phyloP scores from a whole-genome alignment of 2,113 vertebrate species.

The Procavia capensis region DNA sequence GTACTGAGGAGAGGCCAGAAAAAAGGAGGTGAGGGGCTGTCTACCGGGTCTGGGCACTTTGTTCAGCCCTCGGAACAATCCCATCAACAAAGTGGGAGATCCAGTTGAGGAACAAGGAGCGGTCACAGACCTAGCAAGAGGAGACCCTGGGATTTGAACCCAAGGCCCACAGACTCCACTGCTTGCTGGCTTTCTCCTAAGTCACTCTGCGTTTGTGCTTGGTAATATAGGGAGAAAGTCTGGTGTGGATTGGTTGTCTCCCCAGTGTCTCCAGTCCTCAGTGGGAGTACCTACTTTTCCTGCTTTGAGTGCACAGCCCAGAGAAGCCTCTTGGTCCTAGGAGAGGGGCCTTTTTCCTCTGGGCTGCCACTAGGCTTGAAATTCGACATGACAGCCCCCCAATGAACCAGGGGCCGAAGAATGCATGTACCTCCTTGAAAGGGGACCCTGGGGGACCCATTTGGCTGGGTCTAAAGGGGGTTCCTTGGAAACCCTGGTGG shows the following conservation, averaged over 20 bases:
- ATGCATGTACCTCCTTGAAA: rapidly evolving
- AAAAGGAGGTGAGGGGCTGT: not conserved
- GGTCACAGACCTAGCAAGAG: not conserved
- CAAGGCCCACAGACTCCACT: rapidly evolving
- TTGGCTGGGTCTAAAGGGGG: not conserved
- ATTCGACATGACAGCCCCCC: rapidly evolving
- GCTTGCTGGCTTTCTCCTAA: not conserved
- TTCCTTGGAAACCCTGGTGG: no score
- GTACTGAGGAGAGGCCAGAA: not conserved
- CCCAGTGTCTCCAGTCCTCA: not conserved
- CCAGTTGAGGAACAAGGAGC: no score
- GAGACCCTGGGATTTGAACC: not conserved
- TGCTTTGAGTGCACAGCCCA: not conserved
- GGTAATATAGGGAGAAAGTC: not conserved
- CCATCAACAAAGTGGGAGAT: not conserved
- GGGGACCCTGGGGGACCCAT: not conserved
- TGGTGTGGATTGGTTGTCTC: not conserved
- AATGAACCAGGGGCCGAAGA: rapidly evolving
- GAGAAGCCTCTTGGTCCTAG: not conserved
- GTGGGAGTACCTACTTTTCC: not conserved
- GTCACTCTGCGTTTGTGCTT: not conserved
- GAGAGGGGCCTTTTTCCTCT: not conserved
- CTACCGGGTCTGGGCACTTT: not conserved
- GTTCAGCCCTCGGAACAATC: not conserved
- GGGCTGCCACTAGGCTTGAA: not conserved